Evolutionary conservation across 2,888 invertebrate genomes (phyloP).

Genomic region (Euzetes globulus): DNA sequence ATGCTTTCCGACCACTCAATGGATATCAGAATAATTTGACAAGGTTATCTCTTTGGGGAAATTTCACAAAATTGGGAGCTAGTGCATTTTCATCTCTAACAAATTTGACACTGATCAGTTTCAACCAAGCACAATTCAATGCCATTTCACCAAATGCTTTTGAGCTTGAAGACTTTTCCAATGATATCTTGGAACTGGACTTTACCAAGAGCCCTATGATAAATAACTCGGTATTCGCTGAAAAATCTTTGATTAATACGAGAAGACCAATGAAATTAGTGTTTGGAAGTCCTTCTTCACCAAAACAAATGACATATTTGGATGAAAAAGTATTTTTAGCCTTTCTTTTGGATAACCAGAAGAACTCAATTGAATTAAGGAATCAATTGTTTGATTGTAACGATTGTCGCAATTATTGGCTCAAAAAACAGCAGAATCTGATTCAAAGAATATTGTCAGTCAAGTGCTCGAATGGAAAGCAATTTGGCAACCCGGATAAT

Average conservation of each 20-base stretch:
- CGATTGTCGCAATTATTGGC: background rate
- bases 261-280: background rate
- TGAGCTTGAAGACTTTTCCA: no score
- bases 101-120: background rate
- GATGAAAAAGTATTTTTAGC: background rate
- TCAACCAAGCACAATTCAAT: background rate
- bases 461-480: background rate
- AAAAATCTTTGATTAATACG: background rate
- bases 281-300: background rate
- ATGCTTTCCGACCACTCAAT: background rate
- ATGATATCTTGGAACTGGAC: no score
- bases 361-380: background rate
- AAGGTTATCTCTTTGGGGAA: background rate
- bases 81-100: background rate
- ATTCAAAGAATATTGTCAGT: background rate
- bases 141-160: no score
- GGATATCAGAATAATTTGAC: background rate
- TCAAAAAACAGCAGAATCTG: background rate
- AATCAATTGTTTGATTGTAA: background rate
- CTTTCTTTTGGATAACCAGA: background rate
- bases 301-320: background rate
- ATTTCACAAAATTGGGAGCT: background rate
- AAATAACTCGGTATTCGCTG: no score
- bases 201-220: no score
- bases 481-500: background rate